Conservation (phyloP, 2,113 vertebrate genomes). For the Apus apus region DNA sequence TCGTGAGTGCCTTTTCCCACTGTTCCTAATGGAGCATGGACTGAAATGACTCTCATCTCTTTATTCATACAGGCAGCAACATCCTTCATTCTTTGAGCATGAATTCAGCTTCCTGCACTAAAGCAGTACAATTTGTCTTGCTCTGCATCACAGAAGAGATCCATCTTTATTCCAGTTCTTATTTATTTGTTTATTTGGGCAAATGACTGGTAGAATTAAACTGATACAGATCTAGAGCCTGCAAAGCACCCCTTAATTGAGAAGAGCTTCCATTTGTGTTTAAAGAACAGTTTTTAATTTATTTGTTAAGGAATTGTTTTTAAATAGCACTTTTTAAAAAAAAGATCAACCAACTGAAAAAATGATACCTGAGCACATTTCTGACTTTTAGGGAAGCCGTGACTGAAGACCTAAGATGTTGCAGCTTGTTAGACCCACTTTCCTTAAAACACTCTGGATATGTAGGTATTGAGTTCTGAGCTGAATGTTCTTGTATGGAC, state of each 20-base stretch:
- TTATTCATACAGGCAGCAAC: background rate
- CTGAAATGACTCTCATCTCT: background rate
- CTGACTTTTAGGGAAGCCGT: background rate
- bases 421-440: background rate
- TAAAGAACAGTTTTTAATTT: accelerated
- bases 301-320: background rate
- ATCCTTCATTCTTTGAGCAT: background rate
- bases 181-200: background rate
- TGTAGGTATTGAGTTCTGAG: accelerated
- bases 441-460: background rate
- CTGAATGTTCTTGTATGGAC: background rate
- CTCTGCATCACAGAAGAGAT: background rate
- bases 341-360: background rate
- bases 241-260: background rate
- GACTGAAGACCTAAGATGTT: background rate
- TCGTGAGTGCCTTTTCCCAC: background rate
- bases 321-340: background rate
- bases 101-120: background rate
- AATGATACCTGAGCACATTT: background rate
- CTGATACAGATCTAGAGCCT: background rate
- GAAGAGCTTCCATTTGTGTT: background rate
- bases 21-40: background rate
- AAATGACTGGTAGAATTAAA: background rate
- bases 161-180: background rate
- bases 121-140: background rate